Evolutionary conservation across 2,888 invertebrate species (phyloP).

Genomic region (Mayetiola destructor): DNA sequence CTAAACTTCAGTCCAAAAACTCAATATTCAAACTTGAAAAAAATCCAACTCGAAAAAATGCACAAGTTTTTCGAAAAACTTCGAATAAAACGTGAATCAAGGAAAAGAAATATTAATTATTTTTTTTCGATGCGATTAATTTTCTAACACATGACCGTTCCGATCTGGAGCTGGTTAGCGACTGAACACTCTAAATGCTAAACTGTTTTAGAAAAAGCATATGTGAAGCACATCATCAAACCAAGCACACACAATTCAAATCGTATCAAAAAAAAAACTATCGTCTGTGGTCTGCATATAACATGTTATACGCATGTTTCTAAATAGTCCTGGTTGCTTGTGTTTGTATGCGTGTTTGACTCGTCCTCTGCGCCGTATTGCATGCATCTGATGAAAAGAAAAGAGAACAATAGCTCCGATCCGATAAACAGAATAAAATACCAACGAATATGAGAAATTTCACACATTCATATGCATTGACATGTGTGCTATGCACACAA

Average conservation of each 20-base stretch:
- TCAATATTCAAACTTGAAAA: too few relatives aligned
- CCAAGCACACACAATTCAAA: background rate
- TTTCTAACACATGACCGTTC: background rate
- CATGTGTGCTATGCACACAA: too few relatives aligned
- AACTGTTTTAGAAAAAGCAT: conserved; percentile 10
- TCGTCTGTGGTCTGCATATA: too few relatives aligned
- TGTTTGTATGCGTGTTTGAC: background rate
- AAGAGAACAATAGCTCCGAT: background rate
- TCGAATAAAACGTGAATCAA: too few relatives aligned
- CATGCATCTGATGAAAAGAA: background rate
- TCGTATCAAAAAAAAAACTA: background rate
- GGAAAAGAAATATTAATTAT: too few relatives aligned
- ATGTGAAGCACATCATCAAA: background rate
- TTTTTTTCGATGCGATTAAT: too few relatives aligned
- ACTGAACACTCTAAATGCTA: conserved; percentile 2
- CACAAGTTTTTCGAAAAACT: too few relatives aligned
- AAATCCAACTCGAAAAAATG: too few relatives aligned
- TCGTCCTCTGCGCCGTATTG: conserved; percentile 5
- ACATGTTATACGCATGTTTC: background rate
- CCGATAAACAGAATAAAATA: background rate
- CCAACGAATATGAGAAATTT: conserved; percentile 7
- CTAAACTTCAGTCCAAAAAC: too few relatives aligned
- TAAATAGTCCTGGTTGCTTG: conserved; percentile 8
- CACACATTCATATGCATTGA: background rate
- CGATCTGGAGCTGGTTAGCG: conserved; percentile 4